Evolutionary conservation across 2,797 vertebrate species (phyloP).

Genomic region (Dendrocincla tyrannina): DNA sequence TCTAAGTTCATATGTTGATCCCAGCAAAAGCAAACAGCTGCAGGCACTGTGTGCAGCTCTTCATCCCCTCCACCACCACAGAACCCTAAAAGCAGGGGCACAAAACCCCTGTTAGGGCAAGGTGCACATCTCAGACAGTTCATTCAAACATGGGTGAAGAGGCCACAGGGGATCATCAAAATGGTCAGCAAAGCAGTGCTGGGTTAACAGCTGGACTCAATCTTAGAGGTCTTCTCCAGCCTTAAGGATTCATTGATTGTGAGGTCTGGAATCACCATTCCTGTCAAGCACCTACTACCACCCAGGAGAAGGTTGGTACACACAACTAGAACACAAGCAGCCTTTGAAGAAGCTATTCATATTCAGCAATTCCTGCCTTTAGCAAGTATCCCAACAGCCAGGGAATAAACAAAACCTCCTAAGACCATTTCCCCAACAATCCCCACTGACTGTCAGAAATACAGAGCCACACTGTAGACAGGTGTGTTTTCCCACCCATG

Average conservation of each 20-base stretch:
- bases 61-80: neutral
- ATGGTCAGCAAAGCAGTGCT: neutral
- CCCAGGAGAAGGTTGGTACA: neutral
- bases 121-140: neutral
- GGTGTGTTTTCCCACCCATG: neutral
- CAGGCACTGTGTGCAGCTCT: neutral
- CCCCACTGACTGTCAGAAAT: neutral
- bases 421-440: neutral
- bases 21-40: neutral
- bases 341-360: neutral
- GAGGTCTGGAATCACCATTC: neutral
- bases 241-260: neutral
- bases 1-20: neutral
- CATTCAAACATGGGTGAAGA: neutral
- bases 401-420: neutral
- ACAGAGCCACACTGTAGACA: neutral
- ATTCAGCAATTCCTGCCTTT: neutral
- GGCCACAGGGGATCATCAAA: neutral
- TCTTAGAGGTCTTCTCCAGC: neutral
- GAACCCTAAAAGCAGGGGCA: neutral
- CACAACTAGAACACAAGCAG: neutral
- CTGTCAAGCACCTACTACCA: neutral
- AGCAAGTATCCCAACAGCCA: neutral
- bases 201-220: neutral
- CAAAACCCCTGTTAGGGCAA: neutral